Base-by-base conservation (phyloP, 2,797 vertebrate genomes). In the Falco cherrug region DNA sequence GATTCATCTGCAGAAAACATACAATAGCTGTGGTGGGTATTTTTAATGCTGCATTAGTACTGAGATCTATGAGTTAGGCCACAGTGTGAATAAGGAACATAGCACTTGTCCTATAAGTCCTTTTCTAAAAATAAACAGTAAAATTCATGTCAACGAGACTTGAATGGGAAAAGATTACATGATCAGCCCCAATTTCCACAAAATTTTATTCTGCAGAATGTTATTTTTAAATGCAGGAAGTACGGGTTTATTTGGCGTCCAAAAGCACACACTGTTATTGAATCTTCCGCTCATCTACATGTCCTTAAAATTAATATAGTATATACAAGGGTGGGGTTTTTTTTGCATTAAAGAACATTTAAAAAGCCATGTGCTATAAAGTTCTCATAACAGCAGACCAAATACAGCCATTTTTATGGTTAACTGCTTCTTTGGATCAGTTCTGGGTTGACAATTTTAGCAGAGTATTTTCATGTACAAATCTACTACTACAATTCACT, bases 21-120 rank as follows among this genome's bases (percentile, higher is more conserved):
- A 22, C 16, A 28, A 5, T 6, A 33, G 4, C 13, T 71, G 2
- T 10, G 15, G 5, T 2, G 41, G 1, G 5, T 8, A 17, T 31
- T 29, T 31, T 29, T 4, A 37, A n/a, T 7, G 41, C 21, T 71
- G 47, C 41, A 22, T 68, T 54, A 26, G 20, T 41, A n/a, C 16
- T 35, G 48, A 89, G 26, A 75, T 39, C 45, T 11, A 3, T 10
- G 29, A 50, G 20, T 24, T 28, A 63, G 56, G 39, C 8, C 83
- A 41, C 25, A 39, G 13, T 11, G 5, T 22, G 41, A 71, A 63
- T 22, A 78, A 74, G 85, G 87, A 28, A 4, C 14, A 16, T 5
- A 69, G 25, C 16, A 39, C 22, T 53, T 83, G 9, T 54, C n/a
- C 45, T 74, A 20, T 0, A 1, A 54, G 22, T 33, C 31, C 45